Percentiles rank a stretch among this genome's conserved stretches.
Evolutionary conservation across 2,888 invertebrate genomes (phyloP).

Genomic region (Campoplex capitator): DNA sequence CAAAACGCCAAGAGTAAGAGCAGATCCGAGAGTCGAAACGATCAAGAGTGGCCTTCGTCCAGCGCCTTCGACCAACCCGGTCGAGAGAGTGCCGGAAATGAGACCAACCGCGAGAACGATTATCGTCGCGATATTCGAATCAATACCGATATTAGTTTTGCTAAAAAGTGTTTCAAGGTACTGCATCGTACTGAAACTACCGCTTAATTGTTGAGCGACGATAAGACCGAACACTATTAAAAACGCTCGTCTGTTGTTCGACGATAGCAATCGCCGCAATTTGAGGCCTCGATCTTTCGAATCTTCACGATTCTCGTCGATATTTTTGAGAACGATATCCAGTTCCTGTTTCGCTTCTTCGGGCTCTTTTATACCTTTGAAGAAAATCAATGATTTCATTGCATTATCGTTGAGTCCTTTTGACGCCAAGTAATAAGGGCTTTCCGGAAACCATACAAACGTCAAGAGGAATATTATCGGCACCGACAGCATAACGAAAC

Average conservation of each 20-base stretch:
- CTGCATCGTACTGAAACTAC: slow-evolving; percentile 82
- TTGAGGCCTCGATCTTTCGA: slow-evolving; percentile 71
- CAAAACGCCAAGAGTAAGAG: slow-evolving; percentile 76
- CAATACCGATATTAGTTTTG: slow-evolving; percentile 75
- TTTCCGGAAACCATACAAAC: slow-evolving; percentile 82
- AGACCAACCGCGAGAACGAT: slow-evolving; percentile 85
- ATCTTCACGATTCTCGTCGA: slow-evolving; percentile 69
- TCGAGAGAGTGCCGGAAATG: slow-evolving; percentile 80
- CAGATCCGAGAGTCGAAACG: slow-evolving; percentile 83
- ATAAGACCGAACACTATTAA: slow-evolving; percentile 79
- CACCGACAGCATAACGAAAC: slow-evolving; percentile 73
- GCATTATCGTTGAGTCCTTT: slow-evolving; percentile 78
- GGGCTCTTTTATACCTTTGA: slow-evolving; percentile 74
- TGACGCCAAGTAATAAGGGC: slow-evolving; percentile 79
- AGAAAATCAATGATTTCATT: slow-evolving; percentile 76
- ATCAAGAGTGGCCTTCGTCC: slow-evolving; percentile 85
- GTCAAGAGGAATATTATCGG: slow-evolving; percentile 78
- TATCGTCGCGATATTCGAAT: slow-evolving; percentile 83
- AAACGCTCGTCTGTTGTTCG: slow-evolving; percentile 78
- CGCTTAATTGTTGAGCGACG: slow-evolving; percentile 83
- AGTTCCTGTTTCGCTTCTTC: slow-evolving; percentile 72
- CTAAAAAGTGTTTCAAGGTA: slow-evolving; percentile 79
- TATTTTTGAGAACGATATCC: slow-evolving; percentile 72
- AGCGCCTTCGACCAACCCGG: slow-evolving; percentile 84
- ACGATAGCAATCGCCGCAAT: slow-evolving; percentile 71